Evolutionary conservation across 1,140 invertebrate species (phyloP).

Genomic region (Popillia japonica): DNA sequence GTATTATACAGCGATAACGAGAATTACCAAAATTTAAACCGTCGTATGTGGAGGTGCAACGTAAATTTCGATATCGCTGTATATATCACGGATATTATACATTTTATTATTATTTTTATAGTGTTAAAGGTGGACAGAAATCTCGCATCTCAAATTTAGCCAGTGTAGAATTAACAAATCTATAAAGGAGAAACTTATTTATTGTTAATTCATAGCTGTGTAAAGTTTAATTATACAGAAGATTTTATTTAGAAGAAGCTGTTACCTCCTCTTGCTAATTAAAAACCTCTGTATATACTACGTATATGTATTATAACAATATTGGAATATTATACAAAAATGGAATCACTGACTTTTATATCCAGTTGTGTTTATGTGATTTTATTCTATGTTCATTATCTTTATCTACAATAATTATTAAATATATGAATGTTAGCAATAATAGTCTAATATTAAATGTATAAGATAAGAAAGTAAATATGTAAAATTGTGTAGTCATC

Average conservation of each 20-base stretch:
- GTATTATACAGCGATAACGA: neutral
- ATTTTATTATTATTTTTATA: neutral
- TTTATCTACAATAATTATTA: neutral
- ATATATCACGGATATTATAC: neutral
- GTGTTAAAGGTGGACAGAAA: slow-evolving; percentile 2
- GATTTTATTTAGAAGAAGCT: no score
- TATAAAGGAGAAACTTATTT: slow-evolving; percentile 20
- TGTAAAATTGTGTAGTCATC: neutral
- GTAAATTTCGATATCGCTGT: no score
- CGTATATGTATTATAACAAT: slow-evolving; percentile 7
- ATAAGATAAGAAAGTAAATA: neutral
- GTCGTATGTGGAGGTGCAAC: neutral
- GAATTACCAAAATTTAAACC: neutral
- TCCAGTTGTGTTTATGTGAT: slow-evolving; percentile 37
- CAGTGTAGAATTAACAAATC: slow-evolving; percentile 17
- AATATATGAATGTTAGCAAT: slow-evolving; percentile 34
- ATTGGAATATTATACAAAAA: neutral
- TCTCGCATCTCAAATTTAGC: slow-evolving; percentile 34
- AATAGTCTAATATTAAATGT: slow-evolving; percentile 19
- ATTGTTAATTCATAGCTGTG: slow-evolving; percentile 27
- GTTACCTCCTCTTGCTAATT: no score
- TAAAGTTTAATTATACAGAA: slow-evolving; percentile 1
- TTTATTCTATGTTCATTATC: slow-evolving; percentile 25
- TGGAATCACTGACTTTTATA: slow-evolving; percentile 32
- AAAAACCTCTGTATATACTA: no score